Conservation (phyloP, 2,888 invertebrate species). For the Drosophila kanekoi region DNA sequence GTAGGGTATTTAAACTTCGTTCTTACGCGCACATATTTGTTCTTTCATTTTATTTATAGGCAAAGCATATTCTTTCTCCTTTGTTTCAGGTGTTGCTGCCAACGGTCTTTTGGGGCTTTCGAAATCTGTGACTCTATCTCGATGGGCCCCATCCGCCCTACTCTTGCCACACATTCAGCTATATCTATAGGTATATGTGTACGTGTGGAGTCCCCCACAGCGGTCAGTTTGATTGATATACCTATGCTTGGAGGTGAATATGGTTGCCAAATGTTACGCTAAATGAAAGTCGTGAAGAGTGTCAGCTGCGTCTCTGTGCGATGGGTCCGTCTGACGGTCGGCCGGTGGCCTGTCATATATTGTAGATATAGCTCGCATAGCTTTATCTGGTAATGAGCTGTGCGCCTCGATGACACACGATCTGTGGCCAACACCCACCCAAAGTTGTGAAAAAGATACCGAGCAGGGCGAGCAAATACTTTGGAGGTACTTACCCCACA, state of each 20-base stretch:
- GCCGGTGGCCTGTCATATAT: background rate
- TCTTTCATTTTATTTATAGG: background rate
- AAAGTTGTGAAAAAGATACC: conserved; percentile 68
- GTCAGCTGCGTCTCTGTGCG: too few species aligned
- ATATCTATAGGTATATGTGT: background rate
- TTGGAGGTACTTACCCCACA: conserved; percentile 50
- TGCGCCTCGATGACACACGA: conserved; percentile 59
- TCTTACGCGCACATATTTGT: background rate
- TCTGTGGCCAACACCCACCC: conserved; percentile 72
- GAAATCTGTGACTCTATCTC: conserved; percentile 47
- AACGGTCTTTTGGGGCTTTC: conserved; percentile 15
- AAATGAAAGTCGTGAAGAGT: conserved; percentile 14
- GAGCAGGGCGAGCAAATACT: conserved; percentile 49
- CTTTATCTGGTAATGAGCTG: conserved; percentile 62
- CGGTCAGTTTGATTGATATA: conserved; percentile 53
- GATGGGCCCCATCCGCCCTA: conserved; percentile 34
- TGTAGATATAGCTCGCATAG: conserved; percentile 2
- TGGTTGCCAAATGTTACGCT: conserved; percentile 15
- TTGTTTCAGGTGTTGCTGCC: conserved; percentile 2
- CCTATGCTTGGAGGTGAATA: background rate
- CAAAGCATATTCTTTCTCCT: background rate
- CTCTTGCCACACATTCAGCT: background rate
- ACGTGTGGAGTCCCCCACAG: conserved; percentile 6
- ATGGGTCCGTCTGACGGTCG: too few species aligned
- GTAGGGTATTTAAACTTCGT: background rate